Evolutionary conservation across 2,797 vertebrate species (phyloP), one percentile per base, ranked within the genome.

Genomic region (Astyanax mexicanus): DNA sequence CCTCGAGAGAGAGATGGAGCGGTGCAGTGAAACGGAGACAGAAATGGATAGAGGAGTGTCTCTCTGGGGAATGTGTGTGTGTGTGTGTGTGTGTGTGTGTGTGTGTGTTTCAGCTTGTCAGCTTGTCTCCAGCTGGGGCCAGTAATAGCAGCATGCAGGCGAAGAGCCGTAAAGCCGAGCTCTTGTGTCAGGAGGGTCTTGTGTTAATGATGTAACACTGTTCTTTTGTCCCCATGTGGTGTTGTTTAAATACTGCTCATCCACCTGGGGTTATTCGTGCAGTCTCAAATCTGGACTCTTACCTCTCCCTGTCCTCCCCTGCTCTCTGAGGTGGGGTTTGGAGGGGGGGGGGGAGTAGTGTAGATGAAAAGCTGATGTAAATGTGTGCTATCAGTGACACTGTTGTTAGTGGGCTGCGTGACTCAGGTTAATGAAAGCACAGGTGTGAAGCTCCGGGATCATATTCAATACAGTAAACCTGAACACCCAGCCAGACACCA

Each of bases 401-500:
- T 62, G 11, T 45, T 23, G 44, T 44, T 45, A 44, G 27, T 27
- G 12, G 12, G 6, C 40, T 10, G 12, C 7, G 12, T 57, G 62
- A 64, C 9, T 27, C 3, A 25, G 12, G 21, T 8, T 58, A 23
- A 55, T 51, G 52, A 54, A 29, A 64, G 17, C 51, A 15, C 23
- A 77, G 57, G 57, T 75, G 44, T 60, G 40, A 29, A 25, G 40
- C 54, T 52, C 35, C 32, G 12, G 25, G 45, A 69, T 70, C n/a
- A 35, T 58, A 52, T 78, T 58, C 8, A 23, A 11, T 38, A 44
- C 21, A 37, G 23, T 49, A 60, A 49, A 45, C 23, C 27, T 55
- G 3, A 47, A 25, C 40, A 25, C 47, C 80, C 86, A 66, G 27
- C 4, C 1, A 89, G 86, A 84, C 88, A 58, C 79, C 76, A 60